phyloP scores from a whole-genome alignment of 1,140 invertebrate species.

The Aphis craccivora region DNA sequence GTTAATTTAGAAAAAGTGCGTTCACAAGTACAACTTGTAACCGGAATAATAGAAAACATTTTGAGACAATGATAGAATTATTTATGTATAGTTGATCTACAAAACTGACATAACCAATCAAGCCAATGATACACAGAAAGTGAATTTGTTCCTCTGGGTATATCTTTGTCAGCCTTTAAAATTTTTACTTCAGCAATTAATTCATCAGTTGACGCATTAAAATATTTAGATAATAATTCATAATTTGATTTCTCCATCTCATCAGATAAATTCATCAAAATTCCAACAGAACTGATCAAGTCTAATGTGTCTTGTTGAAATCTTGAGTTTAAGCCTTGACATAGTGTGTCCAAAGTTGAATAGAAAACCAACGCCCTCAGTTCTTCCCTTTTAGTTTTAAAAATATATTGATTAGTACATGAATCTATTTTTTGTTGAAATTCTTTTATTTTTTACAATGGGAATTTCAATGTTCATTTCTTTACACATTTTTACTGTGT shows the following conservation, averaged over 20 bases:
- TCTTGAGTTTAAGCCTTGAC: neutral
- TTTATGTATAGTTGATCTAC: neutral
- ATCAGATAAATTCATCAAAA: neutral
- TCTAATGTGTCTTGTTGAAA: constrained; percentile 22
- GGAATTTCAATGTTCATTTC: neutral
- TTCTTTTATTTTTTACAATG: too few species aligned
- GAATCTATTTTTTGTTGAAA: neutral
- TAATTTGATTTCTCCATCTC: neutral
- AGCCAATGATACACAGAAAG: neutral
- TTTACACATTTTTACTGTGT: neutral
- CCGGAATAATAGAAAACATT: constrained; percentile 25
- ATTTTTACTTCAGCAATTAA: neutral
- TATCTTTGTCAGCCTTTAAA: constrained; percentile 20
- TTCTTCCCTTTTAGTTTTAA: neutral
- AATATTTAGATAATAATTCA: neutral
- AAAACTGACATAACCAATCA: constrained; percentile 1
- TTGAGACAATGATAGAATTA: constrained; percentile 12
- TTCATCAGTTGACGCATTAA: constrained; percentile 12
- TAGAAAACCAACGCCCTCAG: constrained; percentile 10
- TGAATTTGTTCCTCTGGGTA: constrained; percentile 2
- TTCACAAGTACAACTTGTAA: constrained; percentile 29
- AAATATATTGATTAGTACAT: neutral
- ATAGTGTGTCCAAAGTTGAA: neutral
- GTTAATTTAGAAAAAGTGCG: neutral
- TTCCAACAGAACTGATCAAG: constrained; percentile 12